Base-by-base conservation (phyloP, 1,140 invertebrate species). In the Pemphigus obesinymphae region DNA sequence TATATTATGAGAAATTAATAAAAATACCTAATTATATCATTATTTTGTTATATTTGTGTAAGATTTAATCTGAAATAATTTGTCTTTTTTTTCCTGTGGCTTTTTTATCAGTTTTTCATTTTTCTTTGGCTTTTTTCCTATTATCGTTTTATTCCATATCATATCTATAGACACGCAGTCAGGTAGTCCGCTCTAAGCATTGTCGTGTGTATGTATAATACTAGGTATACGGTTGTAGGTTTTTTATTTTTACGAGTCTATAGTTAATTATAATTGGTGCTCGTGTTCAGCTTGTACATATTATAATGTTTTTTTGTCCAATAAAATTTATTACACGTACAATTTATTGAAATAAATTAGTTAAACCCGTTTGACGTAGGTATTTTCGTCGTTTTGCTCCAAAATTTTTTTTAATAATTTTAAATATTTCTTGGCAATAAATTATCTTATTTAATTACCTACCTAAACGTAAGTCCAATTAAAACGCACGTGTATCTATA, bases 301-400 rank as follows among this genome's bases (percentile, higher is more conserved):
- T n/a, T n/a, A n/a, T 11, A 26, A 23, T 29, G 40, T 26, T 66
- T 37, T 37, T n/a, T n/a, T n/a, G n/a, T n/a, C 13, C 20, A 3
- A 68, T 3, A n/a, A 40, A 34, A 29, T 17, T 43, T 70, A 43
- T 6, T 26, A 40, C n/a, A n/a, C n/a, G n/a, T 45, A 20, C 13
- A 45, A 45, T 45, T 43, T 45, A 70, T 45, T 45, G 45, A 26
- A 45, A 45, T 70, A 8, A 45, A 70, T 70, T 45, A 26, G 13
- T 26, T 45, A 70, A 17, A 45, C 68, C 45, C 23, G 68, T 70
- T 70, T 70, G 68, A 70, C 68, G 45, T 70, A n/a, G n/a, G n/a
- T n/a, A 15, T 26, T 70, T 43, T 45, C 29, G 37, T 45, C 17
- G 66, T 70, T 70, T 23, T 43, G 34, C 23, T 43, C 31, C 66